Base-by-base conservation (phyloP, 1,140 invertebrate species). In the Euwallacea similis region DNA sequence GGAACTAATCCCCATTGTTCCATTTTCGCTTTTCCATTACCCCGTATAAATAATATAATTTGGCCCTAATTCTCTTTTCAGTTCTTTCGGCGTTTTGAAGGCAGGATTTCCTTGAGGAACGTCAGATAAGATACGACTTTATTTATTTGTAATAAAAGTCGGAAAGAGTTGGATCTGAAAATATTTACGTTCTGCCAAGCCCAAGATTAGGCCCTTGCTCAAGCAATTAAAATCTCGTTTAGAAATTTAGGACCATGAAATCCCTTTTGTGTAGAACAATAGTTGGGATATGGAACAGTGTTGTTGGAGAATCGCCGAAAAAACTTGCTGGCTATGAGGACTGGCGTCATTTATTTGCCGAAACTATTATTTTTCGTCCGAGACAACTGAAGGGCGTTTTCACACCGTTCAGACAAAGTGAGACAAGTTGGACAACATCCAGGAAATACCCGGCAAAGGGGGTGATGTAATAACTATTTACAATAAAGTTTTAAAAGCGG, bases 341-440 rank as follows among this genome's bases (percentile, higher is more conserved):
- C 21, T 33, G 21, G 21, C 4, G 21, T 33, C 21, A 33, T 33
- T 33, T 64, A 53, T 53, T 64, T 53, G 44, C 62, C 62, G 50
- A 53, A 64, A 64, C 62, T 15, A 64, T 64, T 47, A 64, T 8
- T 64, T 53, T 41, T 21, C 44, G 47, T 15, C 10, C n/a, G 10
- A 21, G 21, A 33, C 21, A 33, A 33, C 21, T 33, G 21, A 33
- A 33, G 21, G 21, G 21, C 21, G 21, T 33, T 50, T 7, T 50
- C 13, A 50, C 46, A 0, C 46, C 46, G 46, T 50, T 50, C 13
- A 13, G 46, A 50, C 46, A 33, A 33, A 33, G 21, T 0, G 42
- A 59, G 66, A 68, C 66, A 68, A 68, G 66, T 68, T 68, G 66
- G 66, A 68, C 54, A 68, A 60, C 66, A 68, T 68, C 66, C 66